Conservation (phyloP, 2,888 invertebrate genomes). For the Scelioninae gen. 2 region DNA sequence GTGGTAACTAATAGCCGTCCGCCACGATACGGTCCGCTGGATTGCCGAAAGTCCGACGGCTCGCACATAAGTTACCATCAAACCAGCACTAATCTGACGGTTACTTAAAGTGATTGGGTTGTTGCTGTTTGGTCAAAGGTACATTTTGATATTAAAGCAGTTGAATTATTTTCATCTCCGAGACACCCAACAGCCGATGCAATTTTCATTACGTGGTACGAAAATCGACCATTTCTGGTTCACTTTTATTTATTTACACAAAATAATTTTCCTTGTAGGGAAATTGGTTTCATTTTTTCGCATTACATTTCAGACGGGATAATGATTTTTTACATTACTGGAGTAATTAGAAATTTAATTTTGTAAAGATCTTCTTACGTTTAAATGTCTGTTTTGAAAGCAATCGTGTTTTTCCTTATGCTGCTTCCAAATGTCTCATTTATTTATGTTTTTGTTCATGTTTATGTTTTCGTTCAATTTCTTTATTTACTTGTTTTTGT, state of each 20-base stretch:
- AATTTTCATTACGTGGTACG: no score
- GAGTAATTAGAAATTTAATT: no score
- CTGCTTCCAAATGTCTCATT: no score
- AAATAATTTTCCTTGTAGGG: no score
- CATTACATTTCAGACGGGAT: no score
- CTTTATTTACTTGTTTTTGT: not conserved
- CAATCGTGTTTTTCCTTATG: no score
- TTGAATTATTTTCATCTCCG: constrained; percentile 20
- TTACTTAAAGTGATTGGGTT: constrained; percentile 50
- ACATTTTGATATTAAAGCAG: constrained; percentile 26
- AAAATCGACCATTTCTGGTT: no score
- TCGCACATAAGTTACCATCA: constrained; percentile 51
- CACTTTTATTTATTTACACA: no score
- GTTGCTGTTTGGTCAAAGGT: constrained; percentile 17
- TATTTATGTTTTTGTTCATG: not conserved
- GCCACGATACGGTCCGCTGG: constrained; percentile 45
- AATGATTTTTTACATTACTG: no score
- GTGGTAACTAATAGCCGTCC: constrained; percentile 54
- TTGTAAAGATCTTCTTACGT: no score
- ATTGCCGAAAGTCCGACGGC: constrained; percentile 35
- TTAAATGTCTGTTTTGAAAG: no score
- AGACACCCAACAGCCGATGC: constrained; percentile 11
- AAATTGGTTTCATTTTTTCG: no score
- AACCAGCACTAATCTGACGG: constrained; percentile 48
- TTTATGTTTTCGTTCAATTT: constrained; percentile 2